phyloP scores from a whole-genome alignment of 2,113 vertebrate genomes.

The Sinocyclocheilus grahami region DNA sequence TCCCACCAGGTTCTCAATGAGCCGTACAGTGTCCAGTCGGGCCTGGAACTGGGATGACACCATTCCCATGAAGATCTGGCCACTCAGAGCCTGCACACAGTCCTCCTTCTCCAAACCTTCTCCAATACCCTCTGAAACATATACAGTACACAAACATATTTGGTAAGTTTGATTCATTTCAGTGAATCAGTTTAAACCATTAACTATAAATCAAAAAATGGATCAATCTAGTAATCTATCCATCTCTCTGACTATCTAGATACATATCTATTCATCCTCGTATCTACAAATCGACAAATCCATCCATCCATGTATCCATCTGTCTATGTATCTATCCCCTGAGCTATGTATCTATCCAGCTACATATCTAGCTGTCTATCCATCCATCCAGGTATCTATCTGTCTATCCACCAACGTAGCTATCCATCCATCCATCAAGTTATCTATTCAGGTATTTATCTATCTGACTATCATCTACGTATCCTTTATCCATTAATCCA shows the following conservation, averaged over 20 bases:
- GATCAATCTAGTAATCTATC: neutral
- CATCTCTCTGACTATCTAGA: no score
- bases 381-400: no score
- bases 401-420: neutral
- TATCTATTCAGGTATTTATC: neutral
- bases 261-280: no score
- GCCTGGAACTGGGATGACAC: constrained; percentile 99
- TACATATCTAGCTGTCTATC: no score
- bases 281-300: no score
- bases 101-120: constrained; percentile 95
- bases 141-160: constrained; percentile 39
- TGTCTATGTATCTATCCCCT: no score
- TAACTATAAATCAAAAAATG: neutral
- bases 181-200: neutral
- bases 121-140: constrained; percentile 91
- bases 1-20: constrained; percentile 94
- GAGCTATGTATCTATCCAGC: no score
- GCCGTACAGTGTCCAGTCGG: constrained; percentile 91
- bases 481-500: neutral
- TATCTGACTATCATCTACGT: neutral
- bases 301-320: neutral
- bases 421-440: neutral
- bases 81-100: constrained; percentile 94
- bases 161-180: neutral
- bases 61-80: constrained; percentile 99